A percentile compares a stretch with the other conserved stretches of the same genome.
phyloP scores from a whole-genome alignment of 2,888 invertebrate genomes.

The Lepas anatifera region DNA sequence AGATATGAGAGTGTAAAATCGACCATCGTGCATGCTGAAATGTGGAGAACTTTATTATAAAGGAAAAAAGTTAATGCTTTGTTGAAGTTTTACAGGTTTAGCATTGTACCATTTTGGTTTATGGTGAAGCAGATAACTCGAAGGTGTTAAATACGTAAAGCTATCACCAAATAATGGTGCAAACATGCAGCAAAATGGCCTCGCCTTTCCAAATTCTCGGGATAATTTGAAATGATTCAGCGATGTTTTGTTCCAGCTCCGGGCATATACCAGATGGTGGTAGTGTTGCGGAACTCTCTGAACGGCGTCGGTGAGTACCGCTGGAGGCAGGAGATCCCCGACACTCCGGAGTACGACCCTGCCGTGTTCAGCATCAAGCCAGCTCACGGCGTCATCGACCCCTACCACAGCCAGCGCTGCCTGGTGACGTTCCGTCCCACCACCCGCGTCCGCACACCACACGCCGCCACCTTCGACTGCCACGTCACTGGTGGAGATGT shows the following conservation, averaged over 20 bases:
- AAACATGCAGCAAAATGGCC: too few species aligned
- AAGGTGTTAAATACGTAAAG: too few species aligned
- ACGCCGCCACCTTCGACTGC: neutral
- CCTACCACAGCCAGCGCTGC: constrained; percentile 9
- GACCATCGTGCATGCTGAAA: too few species aligned
- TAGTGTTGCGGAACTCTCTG: constrained; percentile 1
- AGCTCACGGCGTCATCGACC: constrained; percentile 8
- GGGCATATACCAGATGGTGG: constrained; percentile 1
- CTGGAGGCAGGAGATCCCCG: neutral
- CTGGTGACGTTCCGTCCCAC: neutral
- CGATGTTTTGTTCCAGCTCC: neutral
- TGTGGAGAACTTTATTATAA: too few species aligned
- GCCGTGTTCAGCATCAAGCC: neutral
- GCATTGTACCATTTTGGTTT: too few species aligned
- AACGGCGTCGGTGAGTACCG: constrained; percentile 8
- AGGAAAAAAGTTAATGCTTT: too few species aligned
- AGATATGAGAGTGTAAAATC: too few species aligned
- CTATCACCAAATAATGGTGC: too few species aligned
- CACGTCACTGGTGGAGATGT: neutral
- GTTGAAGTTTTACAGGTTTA: too few species aligned
- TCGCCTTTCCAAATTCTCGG: too few species aligned
- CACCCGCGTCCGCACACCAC: neutral
- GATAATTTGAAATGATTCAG: too few species aligned
- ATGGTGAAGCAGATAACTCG: too few species aligned
- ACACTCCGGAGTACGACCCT: neutral